Conservation (phyloP, 2,888 invertebrate genomes). For the Carpatolechia fugitivella region DNA sequence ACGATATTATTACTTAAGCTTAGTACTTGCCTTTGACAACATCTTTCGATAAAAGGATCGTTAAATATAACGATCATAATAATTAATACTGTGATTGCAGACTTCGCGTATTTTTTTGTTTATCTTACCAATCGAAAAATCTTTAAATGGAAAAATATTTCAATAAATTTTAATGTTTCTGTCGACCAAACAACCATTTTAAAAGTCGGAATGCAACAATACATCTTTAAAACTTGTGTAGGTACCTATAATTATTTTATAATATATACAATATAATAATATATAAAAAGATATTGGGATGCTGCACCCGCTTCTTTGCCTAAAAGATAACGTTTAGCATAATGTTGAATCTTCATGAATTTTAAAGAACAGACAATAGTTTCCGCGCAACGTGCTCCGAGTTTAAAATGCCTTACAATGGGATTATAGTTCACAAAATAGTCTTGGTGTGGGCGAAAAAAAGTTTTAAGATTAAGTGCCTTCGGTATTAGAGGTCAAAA, state of each 20-base stretch:
- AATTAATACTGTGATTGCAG: background rate
- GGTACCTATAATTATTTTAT: no score
- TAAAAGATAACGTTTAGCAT: slow-evolving; percentile 28
- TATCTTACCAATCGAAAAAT: background rate
- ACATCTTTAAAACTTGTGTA: no score
- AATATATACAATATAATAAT: no score
- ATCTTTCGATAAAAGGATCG: background rate
- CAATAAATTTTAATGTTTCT: background rate
- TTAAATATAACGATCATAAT: slow-evolving; percentile 3
- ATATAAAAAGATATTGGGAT: no score
- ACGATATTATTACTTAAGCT: no score
- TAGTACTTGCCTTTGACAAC: background rate
- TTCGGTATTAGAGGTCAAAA: background rate
- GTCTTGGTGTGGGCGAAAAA: background rate
- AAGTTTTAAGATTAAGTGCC: background rate
- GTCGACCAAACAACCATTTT: slow-evolving; percentile 13
- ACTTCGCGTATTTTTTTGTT: background rate
- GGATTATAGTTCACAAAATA: slow-evolving; percentile 30
- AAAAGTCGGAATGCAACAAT: slow-evolving; percentile 24
- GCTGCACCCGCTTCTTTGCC: slow-evolving; percentile 27
- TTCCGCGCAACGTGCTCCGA: slow-evolving; percentile 49
- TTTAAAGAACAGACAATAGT: slow-evolving; percentile 58
- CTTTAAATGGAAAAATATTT: background rate
- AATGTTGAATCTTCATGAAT: slow-evolving; percentile 52
- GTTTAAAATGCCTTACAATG: slow-evolving; percentile 42